phyloP scores from a whole-genome alignment of 2,797 vertebrate species.

The Carapus acus region DNA sequence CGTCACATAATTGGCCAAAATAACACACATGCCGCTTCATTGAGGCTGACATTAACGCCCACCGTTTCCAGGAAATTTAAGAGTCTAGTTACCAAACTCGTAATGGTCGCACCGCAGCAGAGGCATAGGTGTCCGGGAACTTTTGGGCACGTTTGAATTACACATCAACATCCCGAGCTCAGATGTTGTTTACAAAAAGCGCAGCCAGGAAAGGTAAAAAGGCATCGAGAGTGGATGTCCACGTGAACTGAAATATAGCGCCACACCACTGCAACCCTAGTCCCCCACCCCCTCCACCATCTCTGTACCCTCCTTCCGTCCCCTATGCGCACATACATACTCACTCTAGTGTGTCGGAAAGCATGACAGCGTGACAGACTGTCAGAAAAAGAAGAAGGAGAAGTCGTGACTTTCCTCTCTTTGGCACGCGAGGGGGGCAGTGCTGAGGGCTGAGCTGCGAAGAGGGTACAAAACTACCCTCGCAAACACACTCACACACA shows the following conservation, averaged over 20 bases:
- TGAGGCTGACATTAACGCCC: constrained; percentile 17
- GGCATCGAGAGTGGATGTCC: constrained; percentile 3
- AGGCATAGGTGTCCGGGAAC: constrained; percentile 29
- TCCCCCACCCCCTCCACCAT: no score
- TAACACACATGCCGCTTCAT: constrained; percentile 5
- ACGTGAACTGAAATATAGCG: constrained; percentile 27
- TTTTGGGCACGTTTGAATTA: constrained; percentile 19
- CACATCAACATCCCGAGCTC: constrained; percentile 20
- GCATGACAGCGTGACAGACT: no score
- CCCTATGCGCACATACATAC: no score
- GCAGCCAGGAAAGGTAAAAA: constrained; percentile 19
- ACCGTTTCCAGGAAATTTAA: constrained; percentile 14
- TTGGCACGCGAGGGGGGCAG: constrained; percentile 5
- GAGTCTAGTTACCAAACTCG: constrained; percentile 17
- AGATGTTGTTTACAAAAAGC: constrained; percentile 33
- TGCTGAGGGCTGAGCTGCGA: constrained; percentile 34
- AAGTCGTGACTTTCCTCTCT: constrained; percentile 37
- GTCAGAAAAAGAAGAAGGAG: constrained; percentile 13
- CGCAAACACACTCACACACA: constrained; percentile 7
- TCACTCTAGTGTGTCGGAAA: constrained; percentile 25
- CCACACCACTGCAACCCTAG: constrained; percentile 11
- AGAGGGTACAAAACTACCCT: no score
- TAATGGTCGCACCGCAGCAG: constrained; percentile 17
- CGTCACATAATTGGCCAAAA: constrained; percentile 19
- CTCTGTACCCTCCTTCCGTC: no score